Base-by-base conservation (phyloP, 92 coral and sea anemone species). In the Pocillopora meandrina region DNA sequence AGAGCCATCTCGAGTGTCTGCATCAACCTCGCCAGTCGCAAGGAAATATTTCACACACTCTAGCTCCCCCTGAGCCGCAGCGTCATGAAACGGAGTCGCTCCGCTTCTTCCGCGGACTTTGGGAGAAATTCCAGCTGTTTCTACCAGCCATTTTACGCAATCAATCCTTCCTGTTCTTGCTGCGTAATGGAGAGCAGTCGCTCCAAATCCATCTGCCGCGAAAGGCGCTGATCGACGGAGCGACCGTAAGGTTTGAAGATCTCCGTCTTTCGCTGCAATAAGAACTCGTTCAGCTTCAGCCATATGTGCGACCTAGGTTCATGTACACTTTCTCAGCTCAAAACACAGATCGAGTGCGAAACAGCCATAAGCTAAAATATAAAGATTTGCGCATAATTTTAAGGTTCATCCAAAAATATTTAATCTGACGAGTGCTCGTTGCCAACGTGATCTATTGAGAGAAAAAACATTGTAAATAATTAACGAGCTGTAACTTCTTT, bases 251-350 rank as follows among this genome's bases (percentile, higher is more conserved):
- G 95, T 86, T 34, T 79, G 81, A 52, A 92, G 82, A 65, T 94
- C 98, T 35, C 98, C 98, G 63, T 94, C 98, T 85, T 93, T 90
- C 11, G 98, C 93, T 5, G 98, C 98, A 19, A 89, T 58, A 7
- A 94, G 87, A 9, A 87, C 91, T 77, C 92, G 72, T 69, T 94
- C 97, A 20, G 81, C 82, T 56, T 93, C 97, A 74, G 70, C 92
- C 76, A 90, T 78, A n/a, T 76, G 78, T 64, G 42, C 55, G 16
- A 55, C 23, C 49, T 42, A 77, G 34, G 34, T 60, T 49, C 71
- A 59, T 11, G 34, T 26, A 60, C 14, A 42, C 71, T 11, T 77
- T 35, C 12, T 55, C 10, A 7, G 12, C 6, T 11, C 2, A 34
- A 34, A 34, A 34, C 74, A 36, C 0, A 12, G 74, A 65, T 65